Evolutionary conservation across 2,113 vertebrate species (phyloP).

Genomic region (Mus spicilegus): DNA sequence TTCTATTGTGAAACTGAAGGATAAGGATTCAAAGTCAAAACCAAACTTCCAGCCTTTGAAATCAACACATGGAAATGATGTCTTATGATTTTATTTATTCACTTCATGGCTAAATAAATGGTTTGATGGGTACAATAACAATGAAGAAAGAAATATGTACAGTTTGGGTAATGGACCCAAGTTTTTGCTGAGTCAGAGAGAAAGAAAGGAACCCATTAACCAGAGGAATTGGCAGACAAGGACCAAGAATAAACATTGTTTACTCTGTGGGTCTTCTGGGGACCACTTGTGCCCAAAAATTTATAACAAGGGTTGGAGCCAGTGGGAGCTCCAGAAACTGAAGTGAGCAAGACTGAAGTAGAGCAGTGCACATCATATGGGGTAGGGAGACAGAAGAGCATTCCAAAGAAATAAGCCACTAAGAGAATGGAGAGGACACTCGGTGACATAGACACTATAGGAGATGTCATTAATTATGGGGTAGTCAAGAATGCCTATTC

Average conservation of each 20-base stretch:
- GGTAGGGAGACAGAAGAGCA: background rate
- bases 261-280: constrained; percentile 2
- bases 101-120: background rate
- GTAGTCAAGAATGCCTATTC: background rate
- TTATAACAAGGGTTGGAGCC: background rate
- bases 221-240: background rate
- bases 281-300: background rate
- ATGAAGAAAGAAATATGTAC: background rate
- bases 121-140: background rate
- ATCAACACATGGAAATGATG: constrained; percentile 28
- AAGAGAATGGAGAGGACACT: background rate
- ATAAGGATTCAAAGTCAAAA: background rate
- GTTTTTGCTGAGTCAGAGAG: background rate
- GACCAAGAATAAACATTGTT: background rate
- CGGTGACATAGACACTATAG: background rate
- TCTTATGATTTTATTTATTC: constrained; percentile 44
- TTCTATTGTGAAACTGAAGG: background rate
- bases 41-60: background rate
- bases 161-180: background rate
- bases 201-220: background rate
- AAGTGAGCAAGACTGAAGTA: background rate
- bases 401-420: background rate
- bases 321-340: background rate
- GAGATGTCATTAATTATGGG: background rate
- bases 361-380: background rate